These are phyloP conservation scores for Asteroscopus sphinx DNA, from an alignment of 2,888 invertebrate genomes.

Conservation along the genomic window DNA sequence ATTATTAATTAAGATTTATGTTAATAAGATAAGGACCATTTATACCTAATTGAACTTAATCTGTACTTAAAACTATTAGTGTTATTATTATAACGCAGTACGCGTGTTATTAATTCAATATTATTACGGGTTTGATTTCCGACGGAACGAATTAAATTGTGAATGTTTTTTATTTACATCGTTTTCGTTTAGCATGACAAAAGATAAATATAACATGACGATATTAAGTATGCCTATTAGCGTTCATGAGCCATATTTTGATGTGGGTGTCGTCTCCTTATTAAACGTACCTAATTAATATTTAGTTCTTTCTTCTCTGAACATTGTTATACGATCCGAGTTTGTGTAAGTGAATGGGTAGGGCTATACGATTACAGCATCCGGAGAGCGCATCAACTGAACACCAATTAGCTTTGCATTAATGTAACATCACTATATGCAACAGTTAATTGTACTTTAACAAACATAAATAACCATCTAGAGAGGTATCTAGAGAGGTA, in stretches of 20 bases:
- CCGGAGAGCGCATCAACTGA: slow-evolving; percentile 65
- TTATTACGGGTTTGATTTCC: slow-evolving; percentile 6
- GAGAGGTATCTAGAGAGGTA: slow-evolving; percentile 5
- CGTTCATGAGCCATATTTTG: slow-evolving; percentile 7
- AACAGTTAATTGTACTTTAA: slow-evolving; percentile 27
- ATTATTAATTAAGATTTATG: background rate
- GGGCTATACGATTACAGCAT: slow-evolving; percentile 72
- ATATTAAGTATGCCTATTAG: slow-evolving; percentile 5
- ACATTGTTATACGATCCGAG: slow-evolving; percentile 61
- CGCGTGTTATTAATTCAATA: background rate
- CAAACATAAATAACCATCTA: slow-evolving; percentile 1
- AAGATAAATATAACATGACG: background rate
- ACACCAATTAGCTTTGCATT: slow-evolving; percentile 48
- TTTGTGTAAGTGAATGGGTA: slow-evolving; percentile 66
- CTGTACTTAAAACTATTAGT: background rate
- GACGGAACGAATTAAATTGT: slow-evolving; percentile 7
- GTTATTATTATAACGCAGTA: background rate
- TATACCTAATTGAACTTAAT: background rate
- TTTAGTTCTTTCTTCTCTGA: slow-evolving; percentile 55
- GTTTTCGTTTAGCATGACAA: background rate
- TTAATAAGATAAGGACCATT: background rate
- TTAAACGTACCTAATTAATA: slow-evolving; percentile 36
- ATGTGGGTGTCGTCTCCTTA: slow-evolving; percentile 21
- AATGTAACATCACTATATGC: slow-evolving; percentile 34
- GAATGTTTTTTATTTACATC: background rate